These are phyloP conservation scores for Cochlearius cochlearius DNA, from an alignment of 2,113 vertebrate genomes.

Conservation along the genomic window DNA sequence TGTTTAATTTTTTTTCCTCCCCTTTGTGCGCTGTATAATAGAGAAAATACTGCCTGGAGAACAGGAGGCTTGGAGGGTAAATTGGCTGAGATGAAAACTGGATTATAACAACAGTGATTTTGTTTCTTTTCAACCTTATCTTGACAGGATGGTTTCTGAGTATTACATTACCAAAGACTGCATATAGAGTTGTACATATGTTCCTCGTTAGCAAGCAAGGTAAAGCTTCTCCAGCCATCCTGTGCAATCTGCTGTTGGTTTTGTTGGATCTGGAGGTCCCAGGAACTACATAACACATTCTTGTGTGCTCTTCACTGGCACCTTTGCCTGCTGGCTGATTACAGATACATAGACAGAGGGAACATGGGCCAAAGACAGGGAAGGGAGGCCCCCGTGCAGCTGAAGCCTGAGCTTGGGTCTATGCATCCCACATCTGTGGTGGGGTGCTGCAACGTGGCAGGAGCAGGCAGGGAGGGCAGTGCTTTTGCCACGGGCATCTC, in stretches of 20 bases:
- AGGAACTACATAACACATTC: rapidly evolving
- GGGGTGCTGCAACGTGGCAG: neutral
- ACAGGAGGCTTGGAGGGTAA: neutral
- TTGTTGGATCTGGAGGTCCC: neutral
- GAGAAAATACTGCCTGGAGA: neutral
- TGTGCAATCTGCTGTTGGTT: neutral
- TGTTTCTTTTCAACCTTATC: conserved; percentile 3
- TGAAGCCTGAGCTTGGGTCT: neutral
- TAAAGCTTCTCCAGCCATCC: neutral
- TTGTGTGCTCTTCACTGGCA: neutral
- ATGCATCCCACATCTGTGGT: neutral
- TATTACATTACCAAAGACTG: neutral
- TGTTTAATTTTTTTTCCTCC: neutral
- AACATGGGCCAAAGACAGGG: neutral
- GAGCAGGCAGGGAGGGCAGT: neutral
- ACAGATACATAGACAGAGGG: neutral
- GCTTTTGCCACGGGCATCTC: neutral
- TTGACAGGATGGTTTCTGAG: neutral
- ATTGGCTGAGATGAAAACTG: neutral
- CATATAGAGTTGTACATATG: neutral
- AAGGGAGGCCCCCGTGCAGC: neutral
- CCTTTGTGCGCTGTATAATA: neutral
- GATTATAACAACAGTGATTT: neutral
- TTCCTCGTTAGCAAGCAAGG: neutral
- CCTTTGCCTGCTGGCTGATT: neutral